phyloP scores from a whole-genome alignment of 2,797 vertebrate genomes.

The Bradypodion ventrale region DNA sequence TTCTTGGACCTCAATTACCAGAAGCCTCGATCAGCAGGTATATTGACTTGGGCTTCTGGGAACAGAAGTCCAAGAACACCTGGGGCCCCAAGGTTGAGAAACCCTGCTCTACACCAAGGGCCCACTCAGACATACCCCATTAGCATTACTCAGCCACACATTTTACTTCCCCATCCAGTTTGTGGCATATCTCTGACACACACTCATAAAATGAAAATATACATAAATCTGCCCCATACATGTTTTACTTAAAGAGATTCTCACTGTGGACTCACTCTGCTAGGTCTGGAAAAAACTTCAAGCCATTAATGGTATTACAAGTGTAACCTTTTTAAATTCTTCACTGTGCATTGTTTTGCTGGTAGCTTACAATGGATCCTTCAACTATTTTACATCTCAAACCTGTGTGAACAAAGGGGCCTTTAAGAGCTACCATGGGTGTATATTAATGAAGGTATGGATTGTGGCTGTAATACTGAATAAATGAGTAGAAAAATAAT shows the following conservation, averaged over 20 bases:
- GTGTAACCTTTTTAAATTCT: not conserved
- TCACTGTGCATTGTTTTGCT: slow-evolving; percentile 18
- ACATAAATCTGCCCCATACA: not conserved
- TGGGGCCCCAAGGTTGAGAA: not conserved
- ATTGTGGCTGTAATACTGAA: not conserved
- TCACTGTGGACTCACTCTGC: not conserved
- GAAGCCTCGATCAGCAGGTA: too few species aligned
- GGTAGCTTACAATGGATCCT: not conserved
- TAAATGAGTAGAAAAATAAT: slow-evolving; percentile 20
- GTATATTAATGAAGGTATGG: not conserved
- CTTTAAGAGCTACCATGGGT: slow-evolving; percentile 34
- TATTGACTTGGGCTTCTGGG: too few species aligned
- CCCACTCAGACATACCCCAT: not conserved
- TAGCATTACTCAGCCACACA: not conserved
- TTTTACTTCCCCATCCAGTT: not conserved
- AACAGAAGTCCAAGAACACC: too few species aligned
- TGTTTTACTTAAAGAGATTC: not conserved
- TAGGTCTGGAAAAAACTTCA: not conserved
- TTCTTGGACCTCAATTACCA: too few species aligned
- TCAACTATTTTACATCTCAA: slow-evolving; percentile 20
- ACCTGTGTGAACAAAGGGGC: not conserved
- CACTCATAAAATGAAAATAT: slow-evolving; percentile 11
- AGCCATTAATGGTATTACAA: slow-evolving; percentile 16
- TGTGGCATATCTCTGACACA: not conserved
- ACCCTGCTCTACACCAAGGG: too few species aligned